Percentiles rank a stretch among this genome's conserved stretches.
These are phyloP conservation scores for Aradophagus sp. DNA, from an alignment of 1,140 invertebrate species.

Conservation along the genomic window DNA sequence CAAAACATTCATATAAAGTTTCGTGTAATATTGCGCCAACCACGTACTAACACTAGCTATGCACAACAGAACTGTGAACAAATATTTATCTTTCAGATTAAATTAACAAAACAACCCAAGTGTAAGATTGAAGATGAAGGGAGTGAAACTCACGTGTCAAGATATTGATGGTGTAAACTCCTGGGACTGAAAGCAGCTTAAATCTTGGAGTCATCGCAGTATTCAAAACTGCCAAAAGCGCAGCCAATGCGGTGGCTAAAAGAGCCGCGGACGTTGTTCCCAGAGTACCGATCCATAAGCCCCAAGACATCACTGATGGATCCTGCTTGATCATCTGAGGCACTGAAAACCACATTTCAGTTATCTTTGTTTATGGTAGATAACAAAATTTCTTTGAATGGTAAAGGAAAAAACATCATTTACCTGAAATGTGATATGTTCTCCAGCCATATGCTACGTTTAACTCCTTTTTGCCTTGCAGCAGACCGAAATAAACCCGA, in stretches of 20 bases:
- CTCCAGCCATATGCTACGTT: slow-evolving; percentile 89
- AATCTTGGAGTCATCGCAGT: slow-evolving; percentile 84
- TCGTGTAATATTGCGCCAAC: slow-evolving; percentile 83
- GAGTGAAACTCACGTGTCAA: slow-evolving; percentile 80
- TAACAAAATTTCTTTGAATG: slow-evolving; percentile 2
- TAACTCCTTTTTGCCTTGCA: slow-evolving; percentile 87
- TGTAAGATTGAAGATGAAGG: neutral
- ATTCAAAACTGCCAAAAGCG: slow-evolving; percentile 86
- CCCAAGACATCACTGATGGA: slow-evolving; percentile 81
- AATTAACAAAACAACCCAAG: neutral
- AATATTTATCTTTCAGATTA: too few relatives aligned
- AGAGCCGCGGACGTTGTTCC: slow-evolving; percentile 79
- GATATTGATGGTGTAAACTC: slow-evolving; percentile 86
- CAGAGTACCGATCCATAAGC: slow-evolving; percentile 83
- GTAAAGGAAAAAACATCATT: slow-evolving; percentile 46
- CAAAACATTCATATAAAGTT: slow-evolving; percentile 85
- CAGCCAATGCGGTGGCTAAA: slow-evolving; percentile 80
- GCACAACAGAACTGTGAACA: slow-evolving; percentile 83
- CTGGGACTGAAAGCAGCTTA: slow-evolving; percentile 83
- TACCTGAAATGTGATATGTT: slow-evolving; percentile 83
- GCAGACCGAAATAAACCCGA: slow-evolving; percentile 87
- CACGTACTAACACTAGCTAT: slow-evolving; percentile 82
- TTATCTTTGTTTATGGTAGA: too few relatives aligned
- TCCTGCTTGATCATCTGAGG: slow-evolving; percentile 78
- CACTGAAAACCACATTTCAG: slow-evolving; percentile 71